Conservation (phyloP, 2,888 invertebrate species). For the Chesias legatella region DNA sequence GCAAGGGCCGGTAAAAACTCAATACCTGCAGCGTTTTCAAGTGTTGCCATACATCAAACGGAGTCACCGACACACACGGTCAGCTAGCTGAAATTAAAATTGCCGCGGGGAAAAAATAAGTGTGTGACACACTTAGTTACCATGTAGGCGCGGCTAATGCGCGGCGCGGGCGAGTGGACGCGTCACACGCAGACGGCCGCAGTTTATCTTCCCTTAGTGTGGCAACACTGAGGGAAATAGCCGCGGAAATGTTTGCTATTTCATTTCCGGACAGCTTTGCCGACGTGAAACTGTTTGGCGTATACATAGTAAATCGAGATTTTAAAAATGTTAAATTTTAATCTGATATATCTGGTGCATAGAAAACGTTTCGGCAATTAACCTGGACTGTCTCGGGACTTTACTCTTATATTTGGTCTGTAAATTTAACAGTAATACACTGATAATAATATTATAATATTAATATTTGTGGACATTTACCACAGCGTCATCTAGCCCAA, state of each 20-base stretch:
- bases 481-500: too few species aligned
- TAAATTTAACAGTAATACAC: too few species aligned
- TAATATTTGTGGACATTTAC: too few species aligned
- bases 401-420: not conserved
- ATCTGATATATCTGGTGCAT: constrained; percentile 17
- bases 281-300: constrained; percentile 28
- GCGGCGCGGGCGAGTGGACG: constrained; percentile 70
- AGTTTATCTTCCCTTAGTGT: constrained; percentile 73
- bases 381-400: constrained; percentile 1
- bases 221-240: constrained; percentile 67
- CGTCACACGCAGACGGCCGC: constrained; percentile 67
- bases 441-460: too few species aligned
- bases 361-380: constrained; percentile 6
- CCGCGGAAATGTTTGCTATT: constrained; percentile 68
- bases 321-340: constrained; percentile 17
- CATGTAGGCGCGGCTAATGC: constrained; percentile 71
- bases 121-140: constrained; percentile 72
- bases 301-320: constrained; percentile 30
- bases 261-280: constrained; percentile 47
- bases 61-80: constrained; percentile 57
- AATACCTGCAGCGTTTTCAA: constrained; percentile 35
- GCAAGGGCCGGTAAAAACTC: constrained; percentile 19
- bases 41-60: constrained; percentile 68
- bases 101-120: constrained; percentile 72
- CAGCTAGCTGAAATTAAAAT: constrained; percentile 73